Evolutionary conservation across 2,113 vertebrate species (phyloP).

Genomic region (Clarias magur): DNA sequence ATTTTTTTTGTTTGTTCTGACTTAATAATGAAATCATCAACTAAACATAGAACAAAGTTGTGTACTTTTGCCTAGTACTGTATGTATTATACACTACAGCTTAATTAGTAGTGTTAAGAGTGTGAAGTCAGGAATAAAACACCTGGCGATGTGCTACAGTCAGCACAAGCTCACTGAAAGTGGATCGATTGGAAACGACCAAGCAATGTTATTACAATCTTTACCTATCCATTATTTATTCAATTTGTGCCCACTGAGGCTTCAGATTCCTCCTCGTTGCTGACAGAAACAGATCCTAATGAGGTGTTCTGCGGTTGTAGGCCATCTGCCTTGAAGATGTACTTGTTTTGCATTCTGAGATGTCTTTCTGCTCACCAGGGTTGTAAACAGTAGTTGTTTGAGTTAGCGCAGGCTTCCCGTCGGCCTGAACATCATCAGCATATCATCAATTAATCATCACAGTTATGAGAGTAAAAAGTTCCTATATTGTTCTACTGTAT

Average conservation of each 20-base stretch:
- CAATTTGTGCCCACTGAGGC: neutral
- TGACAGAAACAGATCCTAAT: neutral
- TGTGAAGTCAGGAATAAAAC: neutral
- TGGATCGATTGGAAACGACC: neutral
- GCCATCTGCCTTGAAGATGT: neutral
- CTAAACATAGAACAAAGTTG: too few species aligned
- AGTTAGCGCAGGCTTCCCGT: neutral
- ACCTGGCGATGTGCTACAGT: neutral
- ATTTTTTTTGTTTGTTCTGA: too few species aligned
- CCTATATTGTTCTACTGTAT: too few species aligned
- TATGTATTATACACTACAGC: neutral
- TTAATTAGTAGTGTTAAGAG: neutral
- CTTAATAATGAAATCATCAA: too few species aligned
- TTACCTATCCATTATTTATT: neutral
- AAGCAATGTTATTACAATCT: neutral
- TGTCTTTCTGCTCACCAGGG: neutral
- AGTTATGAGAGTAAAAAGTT: too few species aligned
- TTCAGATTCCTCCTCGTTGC: neutral
- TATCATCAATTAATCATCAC: neutral
- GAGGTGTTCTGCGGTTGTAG: neutral
- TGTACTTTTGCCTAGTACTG: too few species aligned
- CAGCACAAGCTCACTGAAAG: neutral
- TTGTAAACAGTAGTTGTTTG: neutral
- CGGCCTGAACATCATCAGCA: neutral
- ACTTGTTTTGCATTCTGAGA: neutral